Conservation (phyloP, 2,113 vertebrate species). For the Dasyornis broadbenti region DNA sequence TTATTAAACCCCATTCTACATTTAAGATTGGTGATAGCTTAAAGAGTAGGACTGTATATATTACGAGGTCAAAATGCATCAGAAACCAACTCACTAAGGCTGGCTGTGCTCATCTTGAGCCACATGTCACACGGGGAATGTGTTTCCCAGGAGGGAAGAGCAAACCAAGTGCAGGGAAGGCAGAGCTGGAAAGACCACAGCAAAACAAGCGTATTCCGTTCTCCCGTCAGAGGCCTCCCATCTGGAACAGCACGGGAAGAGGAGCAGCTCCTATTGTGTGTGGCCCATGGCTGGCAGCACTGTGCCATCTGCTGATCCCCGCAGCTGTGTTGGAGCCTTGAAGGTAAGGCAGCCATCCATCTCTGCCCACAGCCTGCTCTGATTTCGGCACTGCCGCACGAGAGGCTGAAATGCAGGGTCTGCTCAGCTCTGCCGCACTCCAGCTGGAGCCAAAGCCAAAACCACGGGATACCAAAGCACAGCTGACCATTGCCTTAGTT, state of each 20-base stretch:
- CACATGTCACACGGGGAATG: neutral
- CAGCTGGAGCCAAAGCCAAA: neutral
- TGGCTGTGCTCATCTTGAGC: neutral
- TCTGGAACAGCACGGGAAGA: neutral
- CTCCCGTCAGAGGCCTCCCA: neutral
- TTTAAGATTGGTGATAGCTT: neutral
- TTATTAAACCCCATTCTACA: neutral
- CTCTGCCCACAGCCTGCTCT: neutral
- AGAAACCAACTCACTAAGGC: neutral
- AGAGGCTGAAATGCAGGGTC: neutral
- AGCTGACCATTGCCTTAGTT: neutral
- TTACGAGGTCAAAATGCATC: neutral
- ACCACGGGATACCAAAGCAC: neutral
- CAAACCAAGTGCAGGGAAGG: neutral
- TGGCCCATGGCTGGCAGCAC: conserved; percentile 8
- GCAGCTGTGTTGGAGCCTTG: conserved; percentile 25
- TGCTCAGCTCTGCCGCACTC: neutral
- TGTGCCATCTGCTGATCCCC: conserved; percentile 36
- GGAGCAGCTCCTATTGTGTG: neutral
- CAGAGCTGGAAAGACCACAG: neutral
- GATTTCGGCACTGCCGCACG: neutral
- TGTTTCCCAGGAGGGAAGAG: neutral
- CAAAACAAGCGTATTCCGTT: neutral
- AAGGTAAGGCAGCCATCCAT: neutral
- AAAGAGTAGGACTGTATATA: neutral